Percentiles rank a stretch among this genome's conserved stretches.
Evolutionary conservation across 2,113 vertebrate genomes (phyloP).

Genomic region (Cyprinus carpio): DNA sequence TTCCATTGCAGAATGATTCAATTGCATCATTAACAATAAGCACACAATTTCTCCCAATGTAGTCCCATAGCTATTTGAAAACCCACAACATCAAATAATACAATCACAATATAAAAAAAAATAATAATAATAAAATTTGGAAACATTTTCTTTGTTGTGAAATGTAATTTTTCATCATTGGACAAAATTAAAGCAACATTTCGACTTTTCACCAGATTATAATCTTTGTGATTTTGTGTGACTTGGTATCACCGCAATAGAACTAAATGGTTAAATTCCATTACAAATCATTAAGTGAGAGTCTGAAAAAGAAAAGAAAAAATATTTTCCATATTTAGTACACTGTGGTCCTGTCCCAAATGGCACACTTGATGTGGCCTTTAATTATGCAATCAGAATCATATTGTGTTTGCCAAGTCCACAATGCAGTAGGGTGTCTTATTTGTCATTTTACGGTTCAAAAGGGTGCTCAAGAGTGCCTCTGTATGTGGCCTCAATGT

Average conservation of each 20-base stretch:
- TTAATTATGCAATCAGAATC: background rate
- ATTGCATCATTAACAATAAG: conserved; percentile 50
- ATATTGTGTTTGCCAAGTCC: background rate
- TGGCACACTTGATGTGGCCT: background rate
- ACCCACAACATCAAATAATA: conserved; percentile 28
- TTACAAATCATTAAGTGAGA: background rate
- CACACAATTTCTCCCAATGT: conserved; percentile 11
- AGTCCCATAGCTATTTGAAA: conserved; percentile 8
- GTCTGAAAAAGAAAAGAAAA: too few relatives aligned
- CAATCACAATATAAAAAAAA: conserved; percentile 10
- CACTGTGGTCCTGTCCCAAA: background rate
- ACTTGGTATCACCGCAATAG: background rate
- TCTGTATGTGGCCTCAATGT: background rate
- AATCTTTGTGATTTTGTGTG: too few relatives aligned
- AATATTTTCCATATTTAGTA: too few relatives aligned
- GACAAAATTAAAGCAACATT: background rate
- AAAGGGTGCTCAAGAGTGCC: background rate
- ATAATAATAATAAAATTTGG: too few relatives aligned
- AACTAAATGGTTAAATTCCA: background rate
- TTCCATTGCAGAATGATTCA: conserved; percentile 37
- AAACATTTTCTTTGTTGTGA: background rate
- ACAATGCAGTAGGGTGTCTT: background rate
- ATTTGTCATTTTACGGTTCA: conserved; percentile 3
- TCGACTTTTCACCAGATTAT: too few relatives aligned
- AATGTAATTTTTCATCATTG: background rate